Evolutionary conservation across 2,888 invertebrate species (phyloP).

Genomic region (Eristalis intricaria): DNA sequence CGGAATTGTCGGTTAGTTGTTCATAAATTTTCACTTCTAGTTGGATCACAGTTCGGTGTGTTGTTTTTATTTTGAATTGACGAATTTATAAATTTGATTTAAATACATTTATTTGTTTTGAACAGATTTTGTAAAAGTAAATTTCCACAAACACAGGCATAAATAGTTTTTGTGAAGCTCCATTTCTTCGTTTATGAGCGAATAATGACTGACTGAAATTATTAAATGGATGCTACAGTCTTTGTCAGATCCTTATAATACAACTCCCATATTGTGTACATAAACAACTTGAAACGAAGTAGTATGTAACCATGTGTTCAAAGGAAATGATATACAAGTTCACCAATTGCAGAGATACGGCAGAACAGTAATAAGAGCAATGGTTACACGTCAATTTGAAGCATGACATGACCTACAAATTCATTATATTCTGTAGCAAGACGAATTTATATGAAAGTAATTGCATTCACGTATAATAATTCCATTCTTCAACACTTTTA

Average conservation of each 20-base stretch:
- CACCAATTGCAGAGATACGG: too few species aligned
- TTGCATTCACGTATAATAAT: neutral
- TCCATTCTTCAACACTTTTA: too few species aligned
- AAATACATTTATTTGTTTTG: too few species aligned
- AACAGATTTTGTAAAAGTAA: neutral
- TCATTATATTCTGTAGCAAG: constrained; percentile 3
- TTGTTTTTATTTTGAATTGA: too few species aligned
- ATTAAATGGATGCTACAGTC: constrained; percentile 55
- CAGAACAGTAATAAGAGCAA: constrained; percentile 3
- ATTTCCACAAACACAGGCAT: neutral
- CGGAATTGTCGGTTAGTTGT: too few species aligned
- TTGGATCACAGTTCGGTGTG: too few species aligned
- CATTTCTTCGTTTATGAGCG: constrained; percentile 43
- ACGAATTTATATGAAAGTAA: neutral
- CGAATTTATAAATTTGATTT: too few species aligned
- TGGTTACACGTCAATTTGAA: constrained; percentile 17
- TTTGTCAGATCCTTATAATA: constrained; percentile 50
- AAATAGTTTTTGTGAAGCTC: neutral
- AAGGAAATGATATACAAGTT: neutral
- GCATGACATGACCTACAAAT: constrained; percentile 58
- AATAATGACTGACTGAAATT: constrained; percentile 61
- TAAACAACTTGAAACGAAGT: constrained; percentile 19
- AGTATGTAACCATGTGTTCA: neutral
- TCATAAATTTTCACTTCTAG: too few species aligned
- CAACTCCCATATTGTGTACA: constrained; percentile 34